phyloP scores from a whole-genome alignment of 2,113 vertebrate species.

The Cheirogaleus medius region DNA sequence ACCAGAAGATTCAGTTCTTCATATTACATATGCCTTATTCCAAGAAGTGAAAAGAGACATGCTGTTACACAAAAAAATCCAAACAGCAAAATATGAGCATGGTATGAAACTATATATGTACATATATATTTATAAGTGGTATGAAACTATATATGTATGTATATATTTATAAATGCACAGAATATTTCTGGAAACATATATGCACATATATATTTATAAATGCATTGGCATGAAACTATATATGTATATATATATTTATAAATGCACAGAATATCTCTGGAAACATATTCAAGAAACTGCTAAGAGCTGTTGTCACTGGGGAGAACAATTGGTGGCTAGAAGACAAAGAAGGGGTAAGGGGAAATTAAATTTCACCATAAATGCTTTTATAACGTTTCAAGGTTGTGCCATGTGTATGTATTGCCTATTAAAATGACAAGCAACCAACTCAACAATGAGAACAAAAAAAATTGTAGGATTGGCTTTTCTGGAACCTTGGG shows the following conservation, averaged over 20 bases:
- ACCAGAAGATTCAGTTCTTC: conserved; percentile 8
- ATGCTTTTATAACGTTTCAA: neutral
- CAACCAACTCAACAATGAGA: neutral
- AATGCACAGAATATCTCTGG: neutral
- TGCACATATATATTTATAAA: neutral
- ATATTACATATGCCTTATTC: neutral
- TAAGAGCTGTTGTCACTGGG: neutral
- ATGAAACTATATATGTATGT: neutral
- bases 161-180: neutral
- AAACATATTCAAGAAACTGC: neutral
- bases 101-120: neutral
- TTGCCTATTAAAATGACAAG: neutral
- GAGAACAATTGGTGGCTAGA: neutral
- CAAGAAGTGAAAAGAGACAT: neutral
- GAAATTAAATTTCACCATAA: neutral
- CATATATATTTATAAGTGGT: neutral
- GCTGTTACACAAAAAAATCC: neutral
- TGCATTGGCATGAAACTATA: neutral
- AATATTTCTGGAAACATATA: neutral
- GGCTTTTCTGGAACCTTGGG: neutral
- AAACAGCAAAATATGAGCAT: neutral
- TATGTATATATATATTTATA: neutral
- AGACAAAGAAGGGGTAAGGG: neutral
- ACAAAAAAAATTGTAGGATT: neutral
- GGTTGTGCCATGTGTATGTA: neutral